These are phyloP conservation scores for Pissodes strobi DNA, from an alignment of 1,140 invertebrate species.

Conservation along the genomic window DNA sequence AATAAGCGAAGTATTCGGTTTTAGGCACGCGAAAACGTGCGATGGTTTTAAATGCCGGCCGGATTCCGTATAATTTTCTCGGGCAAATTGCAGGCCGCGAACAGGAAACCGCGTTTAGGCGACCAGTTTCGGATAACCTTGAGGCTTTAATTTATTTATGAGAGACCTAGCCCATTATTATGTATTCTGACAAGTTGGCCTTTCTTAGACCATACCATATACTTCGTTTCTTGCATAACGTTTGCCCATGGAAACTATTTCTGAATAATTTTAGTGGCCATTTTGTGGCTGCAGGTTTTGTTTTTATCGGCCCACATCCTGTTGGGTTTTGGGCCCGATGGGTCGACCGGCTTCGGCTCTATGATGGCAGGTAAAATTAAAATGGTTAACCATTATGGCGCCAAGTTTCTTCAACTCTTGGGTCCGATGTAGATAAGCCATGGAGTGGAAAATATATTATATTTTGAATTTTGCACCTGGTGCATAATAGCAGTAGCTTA, in stretches of 20 bases:
- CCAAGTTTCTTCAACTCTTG: too few species aligned
- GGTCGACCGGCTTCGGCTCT: background rate
- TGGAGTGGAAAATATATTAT: too few species aligned
- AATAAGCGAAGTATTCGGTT: too few species aligned
- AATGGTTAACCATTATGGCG: too few species aligned
- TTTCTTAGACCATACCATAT: slow-evolving; percentile 35
- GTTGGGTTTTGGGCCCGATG: background rate
- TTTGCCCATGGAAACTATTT: slow-evolving; percentile 13
- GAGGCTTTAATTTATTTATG: slow-evolving; percentile 50
- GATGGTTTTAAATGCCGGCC: background rate
- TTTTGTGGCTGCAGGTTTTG: background rate
- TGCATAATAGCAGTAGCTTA: too few species aligned
- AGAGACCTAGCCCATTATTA: slow-evolving; percentile 51
- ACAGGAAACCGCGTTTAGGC: slow-evolving; percentile 47
- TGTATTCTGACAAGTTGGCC: slow-evolving; percentile 41
- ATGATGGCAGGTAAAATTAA: too few species aligned
- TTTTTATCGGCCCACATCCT: slow-evolving; percentile 3
- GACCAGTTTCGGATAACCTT: slow-evolving; percentile 51
- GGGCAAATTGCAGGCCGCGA: slow-evolving; percentile 32
- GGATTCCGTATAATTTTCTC: slow-evolving; percentile 29
- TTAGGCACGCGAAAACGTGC: slow-evolving; percentile 15
- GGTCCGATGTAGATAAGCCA: too few species aligned
- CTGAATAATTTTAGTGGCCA: slow-evolving; percentile 8
- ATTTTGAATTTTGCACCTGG: too few species aligned
- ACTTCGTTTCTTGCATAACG: slow-evolving; percentile 30